phyloP scores from a whole-genome alignment of 2,888 invertebrate genomes.

The Dryobotodes eremita region DNA sequence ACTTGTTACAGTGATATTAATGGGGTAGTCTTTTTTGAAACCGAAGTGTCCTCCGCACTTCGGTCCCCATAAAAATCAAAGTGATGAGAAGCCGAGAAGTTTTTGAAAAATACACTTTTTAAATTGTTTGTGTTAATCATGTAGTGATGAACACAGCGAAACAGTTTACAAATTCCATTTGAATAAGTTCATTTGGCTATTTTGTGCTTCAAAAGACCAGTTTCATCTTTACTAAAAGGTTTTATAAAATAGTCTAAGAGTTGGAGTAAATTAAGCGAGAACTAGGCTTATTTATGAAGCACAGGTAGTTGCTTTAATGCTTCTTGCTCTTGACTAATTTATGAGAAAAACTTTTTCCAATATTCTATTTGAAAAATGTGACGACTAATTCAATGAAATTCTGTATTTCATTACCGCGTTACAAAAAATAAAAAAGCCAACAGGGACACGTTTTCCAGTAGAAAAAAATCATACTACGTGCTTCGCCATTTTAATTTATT shows the following conservation, averaged over 20 bases:
- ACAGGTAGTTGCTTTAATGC: background rate
- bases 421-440: slow-evolving; percentile 18
- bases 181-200: background rate
- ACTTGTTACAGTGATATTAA: background rate
- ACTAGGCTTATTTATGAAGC: background rate
- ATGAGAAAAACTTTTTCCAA: slow-evolving; percentile 3
- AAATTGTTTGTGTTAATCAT: too few species aligned
- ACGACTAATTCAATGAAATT: slow-evolving; percentile 36
- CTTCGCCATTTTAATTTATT: slow-evolving; percentile 21
- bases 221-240: background rate
- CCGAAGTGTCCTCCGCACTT: background rate
- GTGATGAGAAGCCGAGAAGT: background rate
- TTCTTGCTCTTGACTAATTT: slow-evolving; percentile 20
- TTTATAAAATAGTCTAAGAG: background rate
- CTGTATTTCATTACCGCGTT: slow-evolving; percentile 31
- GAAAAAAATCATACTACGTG: slow-evolving; percentile 17
- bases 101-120: too few species aligned
- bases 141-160: background rate
- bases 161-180: too few species aligned
- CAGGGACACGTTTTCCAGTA: slow-evolving; percentile 16
- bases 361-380: slow-evolving; percentile 31
- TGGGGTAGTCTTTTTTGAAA: background rate
- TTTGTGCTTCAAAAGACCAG: background rate
- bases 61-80: background rate
- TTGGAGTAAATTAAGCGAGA: background rate